Evolutionary conservation across 2,888 invertebrate species (phyloP), one percentile per base, ranked within the genome.

Genomic region (Keiferia lycopersicella): DNA sequence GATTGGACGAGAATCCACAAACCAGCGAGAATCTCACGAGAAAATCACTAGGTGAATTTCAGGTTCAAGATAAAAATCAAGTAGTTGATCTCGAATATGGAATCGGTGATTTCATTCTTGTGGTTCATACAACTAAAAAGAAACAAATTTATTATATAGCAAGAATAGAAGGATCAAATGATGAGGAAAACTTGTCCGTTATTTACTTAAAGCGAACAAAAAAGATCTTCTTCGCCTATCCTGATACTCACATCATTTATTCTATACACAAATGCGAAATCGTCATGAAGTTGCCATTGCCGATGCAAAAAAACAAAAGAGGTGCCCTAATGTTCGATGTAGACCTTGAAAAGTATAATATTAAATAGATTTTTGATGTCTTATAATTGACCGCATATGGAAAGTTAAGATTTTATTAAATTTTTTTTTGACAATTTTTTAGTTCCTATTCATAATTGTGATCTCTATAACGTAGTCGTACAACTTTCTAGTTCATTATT

Each of bases 221-320:
- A 41, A 41, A 41, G 41, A 41, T 41, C 14, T 41, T 41, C 12
- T 41, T 39, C 12, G 41, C 41, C 41, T 41, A 7, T 41, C 41
- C 56, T 57, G 56, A 57, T 57, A 57, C 56, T 57, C 56, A 57
- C 30, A 57, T 57, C n/a, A 26, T 30, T 57, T 57, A 34, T 14
- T 30, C 30, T 4, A 34, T 57, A 30, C 56, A 57, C 2, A 57
- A 57, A 57, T 34, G 34, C 34, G 30, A 57, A 57, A 57, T 57
- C 16, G 56, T 57, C 30, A 57, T 57, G 56, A 57, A 57, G n/a
- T 57, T 57, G 56, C 56, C 26, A 26, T 30, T 14, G 14, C 56
- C 56, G 16, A 57, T 30, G 34, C 26, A 57, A 57, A 26, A 57
- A 57, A 57, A 57, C 2, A 30, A 30, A 30, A 22, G 26, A 57